phyloP scores from a whole-genome alignment of 2,113 vertebrate species.

The Oncorhynchus clarkii region DNA sequence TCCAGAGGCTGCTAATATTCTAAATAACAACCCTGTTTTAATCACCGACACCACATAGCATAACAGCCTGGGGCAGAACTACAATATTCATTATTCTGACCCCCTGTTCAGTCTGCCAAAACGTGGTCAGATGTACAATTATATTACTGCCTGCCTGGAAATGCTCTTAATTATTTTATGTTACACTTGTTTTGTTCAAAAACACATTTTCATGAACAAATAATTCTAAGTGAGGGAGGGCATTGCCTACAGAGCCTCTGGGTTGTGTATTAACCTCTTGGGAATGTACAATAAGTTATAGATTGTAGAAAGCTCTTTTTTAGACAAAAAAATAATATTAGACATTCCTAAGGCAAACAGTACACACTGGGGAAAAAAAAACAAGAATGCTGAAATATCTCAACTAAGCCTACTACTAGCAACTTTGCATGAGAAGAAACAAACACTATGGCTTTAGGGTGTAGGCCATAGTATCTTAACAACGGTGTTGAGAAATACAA shows the following conservation, averaged over 20 bases:
- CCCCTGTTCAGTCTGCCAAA: constrained; percentile 29
- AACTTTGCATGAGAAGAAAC: too few species aligned
- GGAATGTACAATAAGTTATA: constrained; percentile 22
- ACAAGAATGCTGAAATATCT: neutral
- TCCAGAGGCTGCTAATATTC: constrained; percentile 12
- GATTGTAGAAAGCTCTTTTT: constrained; percentile 17
- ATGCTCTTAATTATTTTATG: constrained; percentile 23
- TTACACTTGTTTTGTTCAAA: neutral
- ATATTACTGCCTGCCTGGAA: constrained; percentile 30
- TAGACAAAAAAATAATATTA: neutral
- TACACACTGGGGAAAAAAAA: neutral
- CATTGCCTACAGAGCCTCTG: constrained; percentile 25
- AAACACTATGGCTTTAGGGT: too few species aligned
- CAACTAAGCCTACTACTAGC: neutral
- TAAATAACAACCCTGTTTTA: constrained; percentile 46
- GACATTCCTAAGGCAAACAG: neutral
- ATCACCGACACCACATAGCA: constrained; percentile 48
- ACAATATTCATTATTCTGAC: constrained; percentile 50
- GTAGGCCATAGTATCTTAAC: too few species aligned
- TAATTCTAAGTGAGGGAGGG: constrained; percentile 34
- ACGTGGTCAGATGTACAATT: constrained; percentile 39
- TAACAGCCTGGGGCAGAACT: constrained; percentile 44
- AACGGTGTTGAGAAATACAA: too few species aligned
- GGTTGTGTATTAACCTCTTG: constrained; percentile 36
- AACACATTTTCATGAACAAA: constrained; percentile 12